A percentile compares a stretch with the other conserved stretches of the same genome.
Conservation (phyloP, 2,113 vertebrate species). For the Notiomystis cincta region DNA sequence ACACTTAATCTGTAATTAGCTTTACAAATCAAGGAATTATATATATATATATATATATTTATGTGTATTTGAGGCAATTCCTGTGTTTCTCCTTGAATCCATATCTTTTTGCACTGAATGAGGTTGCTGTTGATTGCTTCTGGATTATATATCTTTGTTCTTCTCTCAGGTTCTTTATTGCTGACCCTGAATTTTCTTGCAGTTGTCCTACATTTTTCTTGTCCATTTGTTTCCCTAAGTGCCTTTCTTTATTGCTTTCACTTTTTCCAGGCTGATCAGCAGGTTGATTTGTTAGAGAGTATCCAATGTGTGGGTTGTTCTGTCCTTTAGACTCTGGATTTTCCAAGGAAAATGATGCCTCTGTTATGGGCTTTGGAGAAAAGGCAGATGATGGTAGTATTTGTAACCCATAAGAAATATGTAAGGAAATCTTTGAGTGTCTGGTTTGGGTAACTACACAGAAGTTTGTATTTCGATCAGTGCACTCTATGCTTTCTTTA, state of each 20-base stretch:
- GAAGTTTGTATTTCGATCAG: not conserved
- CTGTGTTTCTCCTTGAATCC: not conserved
- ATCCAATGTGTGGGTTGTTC: not conserved
- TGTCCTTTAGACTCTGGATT: not conserved
- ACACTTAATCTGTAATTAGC: conserved; percentile 10
- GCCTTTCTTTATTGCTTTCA: not conserved
- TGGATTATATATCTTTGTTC: not conserved
- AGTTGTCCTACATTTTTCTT: not conserved
- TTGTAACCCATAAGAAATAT: not conserved
- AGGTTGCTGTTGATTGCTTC: not conserved
- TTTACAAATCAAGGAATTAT: not conserved
- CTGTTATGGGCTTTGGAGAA: not conserved
- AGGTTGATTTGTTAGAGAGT: not conserved
- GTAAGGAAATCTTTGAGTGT: not conserved
- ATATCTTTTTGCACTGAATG: not conserved
- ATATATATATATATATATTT: not conserved
- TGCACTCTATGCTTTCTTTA: not conserved
- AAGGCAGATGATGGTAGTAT: not conserved
- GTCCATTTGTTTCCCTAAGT: not conserved
- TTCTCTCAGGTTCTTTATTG: not conserved
- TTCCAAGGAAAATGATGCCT: not conserved
- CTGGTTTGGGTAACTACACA: not conserved
- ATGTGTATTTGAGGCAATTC: not conserved
- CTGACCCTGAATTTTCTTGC: not conserved
- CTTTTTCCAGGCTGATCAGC: not conserved